Conservation (phyloP, 2,113 vertebrate species). For the Stegastes partitus region DNA sequence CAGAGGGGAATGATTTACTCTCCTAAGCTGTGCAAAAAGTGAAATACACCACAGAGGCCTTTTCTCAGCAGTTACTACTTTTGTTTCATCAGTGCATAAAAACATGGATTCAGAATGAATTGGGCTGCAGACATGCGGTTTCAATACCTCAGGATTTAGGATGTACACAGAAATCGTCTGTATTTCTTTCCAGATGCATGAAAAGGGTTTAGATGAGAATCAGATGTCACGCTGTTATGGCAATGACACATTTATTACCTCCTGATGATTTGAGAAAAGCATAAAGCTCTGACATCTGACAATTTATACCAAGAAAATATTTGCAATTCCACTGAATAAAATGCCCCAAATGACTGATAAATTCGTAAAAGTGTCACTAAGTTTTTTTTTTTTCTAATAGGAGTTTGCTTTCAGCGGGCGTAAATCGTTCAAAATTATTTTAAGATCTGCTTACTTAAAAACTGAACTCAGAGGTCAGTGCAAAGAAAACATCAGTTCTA, state of each 20-base stretch:
- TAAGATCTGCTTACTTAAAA: slow-evolving; percentile 1
- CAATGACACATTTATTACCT: not conserved
- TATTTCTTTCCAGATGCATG: no score
- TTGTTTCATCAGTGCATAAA: not conserved
- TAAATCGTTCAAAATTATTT: no score
- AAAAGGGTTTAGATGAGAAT: not conserved
- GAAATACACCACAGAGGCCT: not conserved
- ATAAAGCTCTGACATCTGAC: not conserved
- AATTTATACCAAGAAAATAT: not conserved
- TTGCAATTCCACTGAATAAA: not conserved
- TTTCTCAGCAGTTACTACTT: not conserved
- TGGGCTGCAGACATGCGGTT: no score
- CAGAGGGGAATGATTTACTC: not conserved
- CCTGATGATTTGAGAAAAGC: no score
- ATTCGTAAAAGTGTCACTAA: no score
- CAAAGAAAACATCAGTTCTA: not conserved
- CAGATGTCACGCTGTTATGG: not conserved
- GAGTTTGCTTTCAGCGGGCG: no score
- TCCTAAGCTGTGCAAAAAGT: slow-evolving; percentile 15
- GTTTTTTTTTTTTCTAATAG: no score
- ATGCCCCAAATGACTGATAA: no score
- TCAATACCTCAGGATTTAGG: no score
- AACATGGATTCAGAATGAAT: no score
- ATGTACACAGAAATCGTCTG: no score
- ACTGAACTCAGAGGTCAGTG: not conserved